Base-by-base conservation (phyloP, 2,888 invertebrate species). In the Stegana nigrithorax region DNA sequence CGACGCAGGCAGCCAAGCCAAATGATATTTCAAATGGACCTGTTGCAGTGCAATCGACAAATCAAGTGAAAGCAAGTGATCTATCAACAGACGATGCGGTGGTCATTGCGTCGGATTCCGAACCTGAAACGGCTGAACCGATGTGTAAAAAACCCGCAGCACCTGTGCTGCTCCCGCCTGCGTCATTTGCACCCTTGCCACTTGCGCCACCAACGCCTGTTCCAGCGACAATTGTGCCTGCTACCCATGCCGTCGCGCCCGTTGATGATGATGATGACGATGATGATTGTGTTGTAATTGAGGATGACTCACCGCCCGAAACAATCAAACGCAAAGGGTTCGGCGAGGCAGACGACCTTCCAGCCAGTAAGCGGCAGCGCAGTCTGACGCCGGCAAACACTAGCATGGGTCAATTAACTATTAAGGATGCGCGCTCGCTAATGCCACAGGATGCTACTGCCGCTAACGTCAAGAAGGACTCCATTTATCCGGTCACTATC, bases 201-300 rank as follows among this genome's bases (percentile, higher is more conserved):
- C 64, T 58, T 25, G 47, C 29, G 42, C 32, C 63, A 27, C 19
- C 58, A 3, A 39, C n/a, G 57, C 12, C 66, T 7, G 58, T 44
- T 29, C 2, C 59, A 60, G 58, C 59, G 10, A 56, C 63, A 42
- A 50, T 64, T 25, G 62, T 57, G 25, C 2, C 36, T 36, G n/a
- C n/a, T n/a, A n/a, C n/a, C n/a, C n/a, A n/a, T n/a, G n/a, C n/a
- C n/a, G n/a, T n/a, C n/a, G n/a, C n/a, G n/a, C n/a, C n/a, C n/a
- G n/a, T 21, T 21, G 71, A 73, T 5, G 72, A 73, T 14, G 75
- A 82, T 57, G 84, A 85, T 62, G 88, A 87, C 70, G 83, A 87
- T 67, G 89, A 90, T 73, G 86, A 86, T 71, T 85, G 86, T 71
- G 86, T 86, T 69, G 86, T 86, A 45, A 87, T 88, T 82, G 89